Evolutionary conservation across 2,888 invertebrate genomes (phyloP).

Genomic region (Synanthedon tipuliformis): DNA sequence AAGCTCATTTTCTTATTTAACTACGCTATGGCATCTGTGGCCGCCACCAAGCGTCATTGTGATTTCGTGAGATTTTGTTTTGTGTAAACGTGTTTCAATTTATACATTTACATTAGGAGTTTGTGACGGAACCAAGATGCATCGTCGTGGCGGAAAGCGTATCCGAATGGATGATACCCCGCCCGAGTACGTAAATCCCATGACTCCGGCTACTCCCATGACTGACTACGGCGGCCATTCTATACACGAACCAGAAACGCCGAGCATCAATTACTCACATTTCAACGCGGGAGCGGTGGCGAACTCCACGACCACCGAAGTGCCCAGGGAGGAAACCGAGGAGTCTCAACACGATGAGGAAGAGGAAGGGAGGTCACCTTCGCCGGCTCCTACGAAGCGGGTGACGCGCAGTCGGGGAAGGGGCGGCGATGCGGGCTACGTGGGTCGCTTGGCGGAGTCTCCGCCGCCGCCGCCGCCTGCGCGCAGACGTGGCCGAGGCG

Average conservation of each 20-base stretch:
- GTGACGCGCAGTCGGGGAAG: conserved; percentile 75
- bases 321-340: conserved; percentile 44
- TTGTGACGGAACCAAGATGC: conserved; percentile 69
- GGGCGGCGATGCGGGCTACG: conserved; percentile 62
- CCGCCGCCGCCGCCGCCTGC: conserved; percentile 52
- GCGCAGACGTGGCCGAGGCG: conserved; percentile 46
- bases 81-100: no score
- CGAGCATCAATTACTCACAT: conserved; percentile 53
- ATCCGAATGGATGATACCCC: conserved; percentile 94
- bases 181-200: conserved; percentile 84
- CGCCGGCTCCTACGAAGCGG: conserved; percentile 69
- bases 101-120: no score
- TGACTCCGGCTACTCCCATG: conserved; percentile 63
- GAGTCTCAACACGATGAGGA: conserved; percentile 38
- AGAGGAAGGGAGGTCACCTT: conserved; percentile 64
- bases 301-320: conserved; percentile 40
- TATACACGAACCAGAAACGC: conserved; percentile 61
- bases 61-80: no score
- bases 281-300: conserved; percentile 42
- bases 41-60: no score
- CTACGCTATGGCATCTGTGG: no score
- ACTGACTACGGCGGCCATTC: conserved; percentile 68
- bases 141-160: conserved; percentile 86
- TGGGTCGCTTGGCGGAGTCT: conserved; percentile 60
- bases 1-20: no score